phyloP scores from a whole-genome alignment of 2,113 vertebrate species.

The Pteropus alecto region DNA sequence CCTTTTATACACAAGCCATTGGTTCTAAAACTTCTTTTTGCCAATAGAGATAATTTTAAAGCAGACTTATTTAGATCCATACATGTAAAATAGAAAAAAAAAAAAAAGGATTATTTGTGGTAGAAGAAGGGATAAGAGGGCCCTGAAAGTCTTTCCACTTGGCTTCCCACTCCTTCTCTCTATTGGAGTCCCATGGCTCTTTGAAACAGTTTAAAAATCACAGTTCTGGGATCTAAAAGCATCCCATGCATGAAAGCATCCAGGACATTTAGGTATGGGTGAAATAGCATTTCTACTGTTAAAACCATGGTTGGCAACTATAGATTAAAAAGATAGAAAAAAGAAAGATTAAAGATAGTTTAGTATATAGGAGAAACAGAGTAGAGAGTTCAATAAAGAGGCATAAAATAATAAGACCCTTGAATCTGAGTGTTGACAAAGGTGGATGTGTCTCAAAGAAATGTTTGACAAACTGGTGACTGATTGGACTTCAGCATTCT shows the following conservation, averaged over 20 bases:
- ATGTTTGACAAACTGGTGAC: constrained; percentile 15
- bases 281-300: neutral
- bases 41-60: neutral
- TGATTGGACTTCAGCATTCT: neutral
- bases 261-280: neutral
- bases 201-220: neutral
- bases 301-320: neutral
- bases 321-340: neutral
- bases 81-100: neutral
- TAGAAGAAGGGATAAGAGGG: neutral
- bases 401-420: neutral
- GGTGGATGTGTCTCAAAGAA: neutral
- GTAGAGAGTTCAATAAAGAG: neutral
- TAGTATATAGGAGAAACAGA: neutral
- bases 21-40: neutral
- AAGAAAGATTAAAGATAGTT: neutral
- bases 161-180: neutral
- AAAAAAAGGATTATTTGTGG: neutral
- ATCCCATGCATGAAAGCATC: neutral
- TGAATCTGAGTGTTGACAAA: constrained; percentile 34
- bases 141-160: neutral
- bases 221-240: neutral
- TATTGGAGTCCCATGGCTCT: neutral
- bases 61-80: neutral
- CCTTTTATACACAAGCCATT: neutral